phyloP scores from a whole-genome alignment of 2,797 vertebrate genomes.

The Pipistrellus pygmaeus region DNA sequence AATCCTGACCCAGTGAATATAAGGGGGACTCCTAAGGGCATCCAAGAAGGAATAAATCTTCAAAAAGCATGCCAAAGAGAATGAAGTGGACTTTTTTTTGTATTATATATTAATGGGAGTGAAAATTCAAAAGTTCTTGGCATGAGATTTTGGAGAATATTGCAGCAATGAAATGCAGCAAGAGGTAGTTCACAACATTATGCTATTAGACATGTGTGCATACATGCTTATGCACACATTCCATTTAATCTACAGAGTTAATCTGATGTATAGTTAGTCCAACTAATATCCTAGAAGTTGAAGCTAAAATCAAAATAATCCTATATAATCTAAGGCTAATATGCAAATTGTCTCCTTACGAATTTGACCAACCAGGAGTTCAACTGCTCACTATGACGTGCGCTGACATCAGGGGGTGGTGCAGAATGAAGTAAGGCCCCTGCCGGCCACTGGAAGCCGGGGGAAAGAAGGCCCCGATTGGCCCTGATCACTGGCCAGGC shows the following conservation, averaged over 20 bases:
- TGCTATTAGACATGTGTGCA: not conserved
- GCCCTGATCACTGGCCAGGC: no score
- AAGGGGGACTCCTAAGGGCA: not conserved
- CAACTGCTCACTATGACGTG: no score
- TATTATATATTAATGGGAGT: not conserved
- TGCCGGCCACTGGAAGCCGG: no score
- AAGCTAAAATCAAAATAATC: slow-evolving; percentile 1
- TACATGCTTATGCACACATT: not conserved
- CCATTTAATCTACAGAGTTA: not conserved
- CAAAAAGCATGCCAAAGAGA: slow-evolving; percentile 11
- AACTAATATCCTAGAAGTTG: not conserved
- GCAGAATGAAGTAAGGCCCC: no score
- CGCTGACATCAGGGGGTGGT: no score
- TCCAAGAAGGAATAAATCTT: slow-evolving; percentile 22
- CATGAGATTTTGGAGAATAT: not conserved
- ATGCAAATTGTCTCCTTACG: no score
- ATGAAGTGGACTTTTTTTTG: not conserved
- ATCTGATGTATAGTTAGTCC: not conserved
- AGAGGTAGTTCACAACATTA: not conserved
- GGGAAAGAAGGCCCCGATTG: no score
- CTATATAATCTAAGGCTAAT: no score
- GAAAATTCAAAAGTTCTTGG: not conserved
- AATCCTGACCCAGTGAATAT: not conserved
- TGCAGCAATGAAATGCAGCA: not conserved
- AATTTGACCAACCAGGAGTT: no score